Evolutionary conservation across 2,113 vertebrate genomes (phyloP).

Genomic region (Protobothrops mucrosquamatus): DNA sequence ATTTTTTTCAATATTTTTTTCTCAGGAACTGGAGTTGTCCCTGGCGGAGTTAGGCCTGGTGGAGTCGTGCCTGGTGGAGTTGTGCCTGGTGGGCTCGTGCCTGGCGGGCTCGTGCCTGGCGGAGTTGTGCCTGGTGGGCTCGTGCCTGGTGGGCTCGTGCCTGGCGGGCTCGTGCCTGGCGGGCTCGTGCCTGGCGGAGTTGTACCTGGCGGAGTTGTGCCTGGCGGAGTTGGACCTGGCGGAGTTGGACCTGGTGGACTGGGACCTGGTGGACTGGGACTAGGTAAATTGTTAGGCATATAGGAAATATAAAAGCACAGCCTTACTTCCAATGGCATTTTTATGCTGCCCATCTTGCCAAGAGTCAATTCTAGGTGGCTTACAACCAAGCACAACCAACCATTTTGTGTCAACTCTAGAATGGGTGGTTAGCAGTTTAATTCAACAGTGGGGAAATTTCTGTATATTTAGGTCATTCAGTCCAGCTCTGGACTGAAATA

Average conservation of each 20-base stretch:
- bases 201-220: rapidly evolving
- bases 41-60: too few species aligned
- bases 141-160: not conserved
- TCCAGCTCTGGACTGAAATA: not conserved
- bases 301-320: not conserved
- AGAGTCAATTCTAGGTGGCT: not conserved
- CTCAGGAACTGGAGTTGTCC: not conserved
- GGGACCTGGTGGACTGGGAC: not conserved
- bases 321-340: not conserved
- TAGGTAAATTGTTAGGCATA: not conserved
- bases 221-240: rapidly evolving
- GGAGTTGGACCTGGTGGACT: not conserved
- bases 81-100: not conserved
- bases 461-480: not conserved
- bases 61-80: not conserved
- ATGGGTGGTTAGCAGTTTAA: not conserved
- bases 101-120: not conserved
- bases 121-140: rapidly evolving
- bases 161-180: rapidly evolving
- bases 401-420: not conserved
- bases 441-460: not conserved
- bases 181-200: not conserved
- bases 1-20: not conserved
- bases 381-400: not conserved
- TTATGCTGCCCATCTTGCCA: not conserved